Evolutionary conservation across 1,140 invertebrate species (phyloP), one percentile per base, ranked within the genome.

Genomic region (Pogonognathellus flavescens): DNA sequence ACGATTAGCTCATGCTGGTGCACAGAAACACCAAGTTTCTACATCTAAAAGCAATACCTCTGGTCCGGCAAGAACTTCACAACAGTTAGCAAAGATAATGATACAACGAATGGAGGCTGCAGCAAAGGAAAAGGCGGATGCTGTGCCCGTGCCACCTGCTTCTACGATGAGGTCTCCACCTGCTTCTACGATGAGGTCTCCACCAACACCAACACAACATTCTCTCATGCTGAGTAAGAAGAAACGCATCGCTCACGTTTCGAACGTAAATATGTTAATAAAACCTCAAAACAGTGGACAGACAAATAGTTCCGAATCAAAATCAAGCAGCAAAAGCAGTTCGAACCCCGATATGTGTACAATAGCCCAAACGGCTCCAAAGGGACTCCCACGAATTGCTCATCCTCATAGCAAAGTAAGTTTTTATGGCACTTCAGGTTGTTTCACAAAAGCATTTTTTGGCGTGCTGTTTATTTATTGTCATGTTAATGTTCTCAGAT

Each of bases 231-330:
- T 57, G 18, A 80, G 4, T 25, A 88, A 60, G n/a, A 89, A 88
- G 72, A 88, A 88, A 53, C 85, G 90, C 3, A 90, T 90, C 57
- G 89, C 90, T 20, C 89, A 89, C 83, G 89, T 88, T 55, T 87
- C 88, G 25, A 90, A 89, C 66, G 89, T 89, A 10, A 72, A 82
- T 22, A 86, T 84, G 52, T 82, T 88, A 20, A 83, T 88, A 52
- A 83, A 83, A 49, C 82, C 82, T 5, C 57, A 49, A 60, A 57
- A 18, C 18, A 62, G 25, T 20, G 25, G 14, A 7, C 62, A 66
- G 25, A 14, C 62, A 66, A 6, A 14, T 60, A 6, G 3, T 14
- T 66, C 62, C 25, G 25, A 22, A 25, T 66, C 62, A 10, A 66
- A 66, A 25, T 25, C 62, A 60, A 16, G 25, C 22, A 11, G 16